A percentile compares a stretch with the other conserved stretches of the same genome.
phyloP scores from a whole-genome alignment of 2,797 vertebrate species.

The Schizopygopsis malacanthus region DNA sequence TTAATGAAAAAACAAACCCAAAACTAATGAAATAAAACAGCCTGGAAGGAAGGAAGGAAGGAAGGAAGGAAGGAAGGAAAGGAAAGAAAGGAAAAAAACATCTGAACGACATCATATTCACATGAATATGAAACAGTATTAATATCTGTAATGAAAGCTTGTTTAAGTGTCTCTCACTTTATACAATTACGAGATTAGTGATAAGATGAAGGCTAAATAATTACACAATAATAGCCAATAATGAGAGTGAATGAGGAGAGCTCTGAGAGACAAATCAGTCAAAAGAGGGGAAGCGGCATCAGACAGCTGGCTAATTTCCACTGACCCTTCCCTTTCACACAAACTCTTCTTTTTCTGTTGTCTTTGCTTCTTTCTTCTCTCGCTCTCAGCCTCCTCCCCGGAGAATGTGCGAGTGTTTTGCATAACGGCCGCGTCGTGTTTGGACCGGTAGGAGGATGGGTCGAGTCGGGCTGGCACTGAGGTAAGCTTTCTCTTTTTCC shows the following conservation, averaged over 20 bases:
- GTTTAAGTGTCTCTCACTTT: constrained; percentile 33
- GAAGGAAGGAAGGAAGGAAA: neutral
- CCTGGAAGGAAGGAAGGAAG: neutral
- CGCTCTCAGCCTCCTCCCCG: constrained; percentile 51
- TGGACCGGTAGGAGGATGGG: constrained; percentile 55
- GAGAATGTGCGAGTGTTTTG: constrained; percentile 73
- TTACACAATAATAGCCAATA: constrained; percentile 42
- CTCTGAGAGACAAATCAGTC: constrained; percentile 31
- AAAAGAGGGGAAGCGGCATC: constrained; percentile 64
- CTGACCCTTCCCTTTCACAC: constrained; percentile 65
- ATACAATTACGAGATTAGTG: constrained; percentile 39
- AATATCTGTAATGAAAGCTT: constrained; percentile 39
- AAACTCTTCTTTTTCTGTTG: constrained; percentile 61
- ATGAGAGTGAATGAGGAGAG: constrained; percentile 18
- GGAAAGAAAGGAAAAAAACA: neutral
- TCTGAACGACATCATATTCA: neutral
- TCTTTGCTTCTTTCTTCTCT: constrained; percentile 55
- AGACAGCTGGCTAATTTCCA: constrained; percentile 71
- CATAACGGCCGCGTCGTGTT: constrained; percentile 67
- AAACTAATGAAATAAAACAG: neutral
- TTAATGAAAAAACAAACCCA: neutral
- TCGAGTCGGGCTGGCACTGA: constrained; percentile 58
- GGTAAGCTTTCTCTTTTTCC: constrained; percentile 47
- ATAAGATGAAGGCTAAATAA: constrained; percentile 37
- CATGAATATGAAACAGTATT: constrained; percentile 41